Base-by-base conservation (phyloP, 1,140 invertebrate genomes). In the Orius laevigatus region DNA sequence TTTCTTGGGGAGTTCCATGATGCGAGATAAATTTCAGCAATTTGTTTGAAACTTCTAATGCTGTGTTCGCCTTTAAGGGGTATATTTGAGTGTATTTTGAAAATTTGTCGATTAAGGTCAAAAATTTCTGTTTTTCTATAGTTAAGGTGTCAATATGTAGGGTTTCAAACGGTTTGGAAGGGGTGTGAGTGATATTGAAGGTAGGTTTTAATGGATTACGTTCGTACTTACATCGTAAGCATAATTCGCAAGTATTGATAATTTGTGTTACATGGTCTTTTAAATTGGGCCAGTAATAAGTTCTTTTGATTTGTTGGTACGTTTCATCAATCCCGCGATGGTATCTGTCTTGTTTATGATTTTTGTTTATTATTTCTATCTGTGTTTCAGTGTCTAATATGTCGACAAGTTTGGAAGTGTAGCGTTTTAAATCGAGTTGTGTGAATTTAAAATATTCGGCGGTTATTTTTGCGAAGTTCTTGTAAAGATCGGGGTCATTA, bases 71-170 rank as follows among this genome's bases (percentile, higher is more conserved):
- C 33, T 34, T 34, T 34, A n/a, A 34, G 33, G n/a, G 33, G n/a
- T 34, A 34, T 9, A 14, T 15, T 40, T 40, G 39, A 14, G 6
- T 15, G 14, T 9, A 40, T 8, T 14, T 55, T 14, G 59, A 61
- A 46, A 61, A 61, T 52, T 56, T 51, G 19, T 59, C 58, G 1
- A 61, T 55, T 16, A 62, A 54, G 31, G 59, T 60, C 14, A 58
- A 18, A 42, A 48, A 58, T 32, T 46, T 42, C 46, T 56, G 31
- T 12, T 56, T 54, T 8, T 53, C 46, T 35, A 61, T 55, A n/a
- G 47, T 55, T 31, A 60, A 56, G 16, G 50, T 52, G 41, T 61
- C 60, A 8, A 58, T 51, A 32, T 62, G 56, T n/a, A 61, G 38
- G 15, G 58, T 58, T 39, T 60, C 55, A 39, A 62, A 51, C n/a